A percentile compares a stretch with the other conserved stretches of the same genome.
These are phyloP conservation scores for Phortica okadai DNA, from an alignment of 2,888 invertebrate genomes.

Conservation along the genomic window DNA sequence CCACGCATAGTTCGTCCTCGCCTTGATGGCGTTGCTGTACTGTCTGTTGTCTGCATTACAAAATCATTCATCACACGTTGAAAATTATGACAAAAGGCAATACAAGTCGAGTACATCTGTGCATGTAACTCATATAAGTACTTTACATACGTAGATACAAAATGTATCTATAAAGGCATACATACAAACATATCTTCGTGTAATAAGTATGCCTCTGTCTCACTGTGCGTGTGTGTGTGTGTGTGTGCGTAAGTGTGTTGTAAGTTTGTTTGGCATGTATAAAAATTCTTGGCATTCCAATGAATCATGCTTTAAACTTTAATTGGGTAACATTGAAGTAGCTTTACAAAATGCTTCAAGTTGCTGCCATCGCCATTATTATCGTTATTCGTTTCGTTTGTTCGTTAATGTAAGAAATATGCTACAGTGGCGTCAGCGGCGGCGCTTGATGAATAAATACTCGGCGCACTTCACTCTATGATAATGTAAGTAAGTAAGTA, in stretches of 20 bases:
- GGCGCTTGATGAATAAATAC: slow-evolving; percentile 21
- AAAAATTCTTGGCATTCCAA: slow-evolving; percentile 68
- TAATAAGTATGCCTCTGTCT: not conserved
- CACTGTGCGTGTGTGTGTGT: not conserved
- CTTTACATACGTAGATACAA: slow-evolving; percentile 54
- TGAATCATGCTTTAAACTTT: slow-evolving; percentile 67
- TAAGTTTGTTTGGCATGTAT: slow-evolving; percentile 40
- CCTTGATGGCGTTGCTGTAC: slow-evolving; percentile 63
- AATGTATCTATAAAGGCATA: not conserved
- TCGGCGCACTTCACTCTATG: slow-evolving; percentile 20
- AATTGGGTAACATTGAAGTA: slow-evolving; percentile 68
- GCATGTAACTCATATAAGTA: slow-evolving; percentile 15
- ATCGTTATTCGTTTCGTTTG: not conserved
- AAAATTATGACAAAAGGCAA: slow-evolving; percentile 57
- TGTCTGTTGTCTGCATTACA: slow-evolving; percentile 55
- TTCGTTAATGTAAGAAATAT: slow-evolving; percentile 24
- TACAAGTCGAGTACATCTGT: not conserved
- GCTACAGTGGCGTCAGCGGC: slow-evolving; percentile 2
- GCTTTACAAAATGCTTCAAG: slow-evolving; percentile 33
- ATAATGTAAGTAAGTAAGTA: not conserved
- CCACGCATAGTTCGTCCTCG: slow-evolving; percentile 63
- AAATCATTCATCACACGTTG: slow-evolving; percentile 67
- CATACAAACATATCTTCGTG: slow-evolving; percentile 5
- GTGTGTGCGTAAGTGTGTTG: not conserved
- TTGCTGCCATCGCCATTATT: slow-evolving; percentile 9